Evolutionary conservation across 2,888 invertebrate species (phyloP).

Genomic region (Timema cristinae): DNA sequence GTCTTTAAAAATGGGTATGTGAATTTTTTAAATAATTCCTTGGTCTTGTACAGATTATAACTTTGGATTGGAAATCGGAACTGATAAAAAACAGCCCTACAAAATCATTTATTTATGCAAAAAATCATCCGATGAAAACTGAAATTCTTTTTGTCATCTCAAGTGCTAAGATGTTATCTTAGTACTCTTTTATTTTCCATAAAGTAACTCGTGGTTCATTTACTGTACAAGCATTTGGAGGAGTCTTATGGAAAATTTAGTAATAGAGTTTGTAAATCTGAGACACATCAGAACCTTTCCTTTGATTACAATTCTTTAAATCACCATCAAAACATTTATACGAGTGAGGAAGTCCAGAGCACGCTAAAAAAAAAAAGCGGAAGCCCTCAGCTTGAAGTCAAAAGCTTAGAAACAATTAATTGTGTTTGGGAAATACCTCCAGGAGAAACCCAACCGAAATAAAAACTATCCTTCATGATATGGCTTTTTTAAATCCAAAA

Average conservation of each 20-base stretch:
- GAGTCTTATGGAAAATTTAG: no score
- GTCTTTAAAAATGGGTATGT: no score
- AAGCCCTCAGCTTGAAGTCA: slow-evolving; percentile 2
- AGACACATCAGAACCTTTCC: neutral
- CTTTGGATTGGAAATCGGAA: no score
- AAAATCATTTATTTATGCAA: no score
- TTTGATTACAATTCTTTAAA: neutral
- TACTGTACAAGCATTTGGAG: no score
- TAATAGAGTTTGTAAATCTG: no score
- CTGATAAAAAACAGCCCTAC: no score
- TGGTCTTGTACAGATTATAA: no score
- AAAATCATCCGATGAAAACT: neutral
- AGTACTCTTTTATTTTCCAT: slow-evolving; percentile 7
- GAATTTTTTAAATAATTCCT: no score
- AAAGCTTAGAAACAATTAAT: neutral
- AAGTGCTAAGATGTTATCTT: slow-evolving; percentile 9
- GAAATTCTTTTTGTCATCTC: slow-evolving; percentile 3
- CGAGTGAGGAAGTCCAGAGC: neutral
- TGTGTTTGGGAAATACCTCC: neutral
- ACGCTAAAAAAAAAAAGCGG: neutral
- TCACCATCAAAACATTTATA: neutral
- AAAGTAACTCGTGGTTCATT: neutral
- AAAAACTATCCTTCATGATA: slow-evolving; percentile 4
- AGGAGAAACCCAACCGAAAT: neutral
- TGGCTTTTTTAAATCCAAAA: slow-evolving; percentile 6